Conservation (phyloP, 2,113 vertebrate species). For the Corythoichthys intestinalis region DNA sequence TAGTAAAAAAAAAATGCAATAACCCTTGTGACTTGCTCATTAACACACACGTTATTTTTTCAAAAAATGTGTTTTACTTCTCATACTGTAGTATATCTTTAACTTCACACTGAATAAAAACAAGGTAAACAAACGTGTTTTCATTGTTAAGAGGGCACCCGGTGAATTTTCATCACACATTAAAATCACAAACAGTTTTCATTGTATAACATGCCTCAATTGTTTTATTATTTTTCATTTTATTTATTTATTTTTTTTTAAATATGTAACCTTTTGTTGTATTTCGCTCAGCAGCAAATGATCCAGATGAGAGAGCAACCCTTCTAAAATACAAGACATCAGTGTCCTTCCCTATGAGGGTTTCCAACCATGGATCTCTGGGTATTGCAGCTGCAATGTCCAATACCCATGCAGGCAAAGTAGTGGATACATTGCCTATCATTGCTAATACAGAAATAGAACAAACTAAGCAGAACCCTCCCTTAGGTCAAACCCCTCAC, state of each 20-base stretch:
- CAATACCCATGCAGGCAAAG: neutral
- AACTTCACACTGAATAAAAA: no score
- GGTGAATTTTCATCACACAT: neutral
- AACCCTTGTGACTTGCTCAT: no score
- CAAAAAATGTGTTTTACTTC: no score
- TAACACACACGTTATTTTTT: no score
- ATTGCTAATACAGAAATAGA: conserved; percentile 5
- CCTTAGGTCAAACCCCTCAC: neutral
- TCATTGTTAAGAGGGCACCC: no score
- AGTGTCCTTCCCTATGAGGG: conserved; percentile 65
- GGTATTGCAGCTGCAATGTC: conserved; percentile 15
- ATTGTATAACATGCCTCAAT: neutral
- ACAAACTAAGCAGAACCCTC: neutral
- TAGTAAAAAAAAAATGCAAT: no score
- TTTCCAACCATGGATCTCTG: conserved; percentile 43
- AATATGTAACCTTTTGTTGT: conserved; percentile 31
- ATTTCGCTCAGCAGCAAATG: conserved; percentile 62
- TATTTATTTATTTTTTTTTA: conserved; percentile 3
- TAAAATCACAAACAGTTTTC: neutral
- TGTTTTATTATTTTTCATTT: neutral
- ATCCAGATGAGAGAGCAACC: conserved; percentile 56
- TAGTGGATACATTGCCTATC: neutral
- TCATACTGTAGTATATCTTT: no score
- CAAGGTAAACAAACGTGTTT: no score
- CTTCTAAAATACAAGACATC: conserved; percentile 67